Base-by-base conservation (phyloP, 1,140 invertebrate genomes). In the Popillia japonica region DNA sequence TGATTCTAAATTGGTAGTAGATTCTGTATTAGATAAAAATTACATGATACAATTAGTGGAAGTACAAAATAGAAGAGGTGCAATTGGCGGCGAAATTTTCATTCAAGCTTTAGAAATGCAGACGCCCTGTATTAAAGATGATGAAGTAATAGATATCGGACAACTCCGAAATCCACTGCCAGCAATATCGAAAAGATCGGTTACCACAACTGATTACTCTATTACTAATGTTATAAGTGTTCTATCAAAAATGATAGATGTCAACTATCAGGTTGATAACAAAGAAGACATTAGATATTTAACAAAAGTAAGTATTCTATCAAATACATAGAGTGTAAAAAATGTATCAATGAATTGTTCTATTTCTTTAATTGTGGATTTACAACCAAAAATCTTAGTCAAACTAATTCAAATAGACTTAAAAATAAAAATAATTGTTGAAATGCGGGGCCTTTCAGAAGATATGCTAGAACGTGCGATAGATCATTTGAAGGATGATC, bases 11-110 rank as follows among this genome's bases (percentile, higher is more conserved):
- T 88, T 92, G 0, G 93, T 96, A 0, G 91, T 90, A 3, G 91
- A 92, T 78, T 92, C 92, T 11, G 94, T 96, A 0, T 87, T 96
- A 22, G 96, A 98, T 86, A 96, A 96, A 85, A 90, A 90, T 0
- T 98, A 98, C 86, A 96, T 98, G 93, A 92, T 95, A 6, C 96
- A 97, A 85, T 87, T 98, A 41, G 94, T 98, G 48, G 92, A 96
- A 80, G 95, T 98, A 78, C 95, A 98, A 85, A 94, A 95, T 81
- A 91, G 93, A 79, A 89, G 96, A 41, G 97, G 97, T 0, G 96
- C 96, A 0, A 88, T 89, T 20, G 95, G 96, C 40, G 97, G 97
- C 0, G 88, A 94, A 59, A 91, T 91, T 40, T 95, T 96, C 85
- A 92, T 92, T 14, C 88, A 91, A 80, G 90, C 93, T 20, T 88